Evolutionary conservation across 2,113 vertebrate genomes (phyloP).

Genomic region (Actenoides hombroni): DNA sequence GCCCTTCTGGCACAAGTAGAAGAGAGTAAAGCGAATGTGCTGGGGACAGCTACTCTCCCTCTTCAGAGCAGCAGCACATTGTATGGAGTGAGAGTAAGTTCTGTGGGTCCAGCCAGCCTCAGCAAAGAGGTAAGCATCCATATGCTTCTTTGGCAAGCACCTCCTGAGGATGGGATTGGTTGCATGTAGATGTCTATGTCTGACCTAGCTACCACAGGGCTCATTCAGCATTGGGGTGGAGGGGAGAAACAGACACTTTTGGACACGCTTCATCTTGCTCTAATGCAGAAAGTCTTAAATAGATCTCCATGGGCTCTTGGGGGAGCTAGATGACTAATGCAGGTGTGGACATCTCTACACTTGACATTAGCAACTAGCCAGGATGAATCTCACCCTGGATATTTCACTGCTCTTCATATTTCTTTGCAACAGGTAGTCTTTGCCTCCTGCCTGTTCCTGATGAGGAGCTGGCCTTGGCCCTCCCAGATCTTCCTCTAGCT

Average conservation of each 20-base stretch:
- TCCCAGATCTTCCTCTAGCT: not conserved
- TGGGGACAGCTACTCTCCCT: not conserved
- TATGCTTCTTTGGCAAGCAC: not conserved
- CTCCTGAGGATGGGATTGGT: not conserved
- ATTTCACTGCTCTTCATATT: not conserved
- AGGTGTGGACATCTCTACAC: not conserved
- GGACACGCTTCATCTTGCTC: not conserved
- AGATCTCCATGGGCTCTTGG: not conserved
- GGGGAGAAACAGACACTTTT: not conserved
- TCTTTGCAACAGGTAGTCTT: constrained; percentile 23
- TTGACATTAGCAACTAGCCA: not conserved
- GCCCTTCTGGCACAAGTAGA: not conserved
- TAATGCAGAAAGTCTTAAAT: not conserved
- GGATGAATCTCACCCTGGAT: not conserved
- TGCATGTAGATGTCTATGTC: not conserved
- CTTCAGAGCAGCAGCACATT: not conserved
- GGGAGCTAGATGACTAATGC: not conserved
- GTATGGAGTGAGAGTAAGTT: not conserved
- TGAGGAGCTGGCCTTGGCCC: not conserved
- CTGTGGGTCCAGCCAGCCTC: not conserved
- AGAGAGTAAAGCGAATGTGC: not conserved
- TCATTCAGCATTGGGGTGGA: not conserved
- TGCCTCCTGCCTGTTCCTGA: not conserved
- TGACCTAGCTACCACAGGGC: not conserved
- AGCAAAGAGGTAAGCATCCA: not conserved